Evolutionary conservation across 2,113 vertebrate species (phyloP), one percentile per base, ranked within the genome.

Genomic region (Oenanthe oenanthe): DNA sequence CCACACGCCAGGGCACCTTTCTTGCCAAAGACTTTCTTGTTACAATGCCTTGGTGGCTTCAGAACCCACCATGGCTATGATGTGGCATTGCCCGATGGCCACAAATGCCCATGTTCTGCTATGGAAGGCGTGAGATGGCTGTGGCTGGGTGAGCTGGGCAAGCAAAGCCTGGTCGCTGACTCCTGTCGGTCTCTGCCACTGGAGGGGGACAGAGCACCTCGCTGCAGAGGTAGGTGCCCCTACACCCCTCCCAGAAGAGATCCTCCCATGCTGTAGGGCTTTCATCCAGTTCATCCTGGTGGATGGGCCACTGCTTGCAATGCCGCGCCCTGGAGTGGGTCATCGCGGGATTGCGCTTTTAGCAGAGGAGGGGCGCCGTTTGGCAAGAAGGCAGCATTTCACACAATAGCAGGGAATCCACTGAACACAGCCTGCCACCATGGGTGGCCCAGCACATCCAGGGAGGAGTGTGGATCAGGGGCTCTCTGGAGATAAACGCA

Each of bases 131-230:
- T 13, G 63, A 67, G 20, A 10, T 43, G 47, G 13, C 38, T 26
- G 43, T 70, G 54, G 28, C 40, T 20, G 38, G 8, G n/a, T 7
- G 31, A 81, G 12, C 58, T 66, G 63, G 34, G 32, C 4, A 10
- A 45, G 21, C 3, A 3, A 73, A 66, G 38, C 18, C 29, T 56
- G 28, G 28, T n/a, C 57, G 61, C 34, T 74, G 63, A 38, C 74
- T 88, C 63, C 80, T 90, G 85, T 93, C 92, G 71, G 72, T 48
- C 68, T 88, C 88, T 90, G 83, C 94, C 95, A 88, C 95, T 96
- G 93, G 95, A 96, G 94, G 94, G 95, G 88, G 95, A 94, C 95
- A 96, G 68, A 96, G 94, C 53, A 90, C 94, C 94, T 96, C 5
- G 0, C 21, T 90, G 82, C 56, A 29, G 48, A 70, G 48, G 45